These are phyloP conservation scores for Cremastobaeus sp. DNA, from an alignment of 2,888 invertebrate species.

Conservation along the genomic window DNA sequence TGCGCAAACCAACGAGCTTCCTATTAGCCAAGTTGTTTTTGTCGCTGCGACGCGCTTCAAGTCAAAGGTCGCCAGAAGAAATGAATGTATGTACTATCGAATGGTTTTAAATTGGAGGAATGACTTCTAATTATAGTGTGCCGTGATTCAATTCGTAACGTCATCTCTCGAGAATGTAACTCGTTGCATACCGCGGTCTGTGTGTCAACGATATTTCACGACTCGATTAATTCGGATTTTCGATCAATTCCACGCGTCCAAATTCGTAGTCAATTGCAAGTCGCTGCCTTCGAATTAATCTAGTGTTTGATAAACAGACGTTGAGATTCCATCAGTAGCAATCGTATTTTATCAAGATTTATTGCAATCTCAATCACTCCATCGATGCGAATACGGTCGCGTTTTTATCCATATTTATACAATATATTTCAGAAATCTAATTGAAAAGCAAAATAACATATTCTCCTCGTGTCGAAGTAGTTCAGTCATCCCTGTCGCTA, in stretches of 20 bases:
- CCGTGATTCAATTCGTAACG: conserved; percentile 36
- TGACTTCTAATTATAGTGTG: conserved; percentile 41
- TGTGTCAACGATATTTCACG: not conserved
- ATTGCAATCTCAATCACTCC: conserved; percentile 3
- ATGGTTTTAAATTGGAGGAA: conserved; percentile 37
- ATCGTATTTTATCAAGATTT: conserved; percentile 12
- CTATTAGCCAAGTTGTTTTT: too few species aligned
- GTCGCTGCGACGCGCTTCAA: not conserved
- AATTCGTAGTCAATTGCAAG: too few species aligned
- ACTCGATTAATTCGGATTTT: not conserved
- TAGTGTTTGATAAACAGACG: conserved; percentile 12
- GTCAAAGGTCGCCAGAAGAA: not conserved
- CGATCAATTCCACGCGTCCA: too few species aligned
- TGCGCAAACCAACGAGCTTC: too few species aligned
- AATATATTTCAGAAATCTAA: too few species aligned
- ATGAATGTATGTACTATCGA: conserved; percentile 16
- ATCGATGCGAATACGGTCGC: not conserved
- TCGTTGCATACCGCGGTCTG: conserved; percentile 13
- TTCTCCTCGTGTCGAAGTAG: too few species aligned
- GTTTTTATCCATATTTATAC: conserved; percentile 8
- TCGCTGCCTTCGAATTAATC: too few species aligned
- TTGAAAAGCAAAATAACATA: conserved; percentile 3
- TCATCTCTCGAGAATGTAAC: conserved; percentile 32
- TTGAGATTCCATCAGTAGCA: conserved; percentile 2
- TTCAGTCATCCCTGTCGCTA: too few species aligned